Base-by-base conservation (phyloP, 2,797 vertebrate genomes). In the Mionectes olivaceus region DNA sequence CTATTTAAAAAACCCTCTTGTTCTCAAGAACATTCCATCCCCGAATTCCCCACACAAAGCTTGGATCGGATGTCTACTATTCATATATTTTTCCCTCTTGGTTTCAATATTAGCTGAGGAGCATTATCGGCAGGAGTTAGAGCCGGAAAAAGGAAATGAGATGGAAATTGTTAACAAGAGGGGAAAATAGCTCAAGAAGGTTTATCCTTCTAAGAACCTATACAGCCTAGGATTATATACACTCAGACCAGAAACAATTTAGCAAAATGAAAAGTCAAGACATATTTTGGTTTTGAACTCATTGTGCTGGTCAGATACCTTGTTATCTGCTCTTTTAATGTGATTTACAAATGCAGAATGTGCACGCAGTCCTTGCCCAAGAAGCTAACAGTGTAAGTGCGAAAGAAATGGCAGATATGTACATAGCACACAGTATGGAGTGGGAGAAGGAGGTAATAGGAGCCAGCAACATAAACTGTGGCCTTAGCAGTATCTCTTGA, bases 61-160 rank as follows among this genome's bases (percentile, higher is more conserved):
- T 97, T 97, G 96, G 96, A 95, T 97, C 92, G 92, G 94, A 97
- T 96, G 95, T 95, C 90, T 75, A 87, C 96, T 95, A 97, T 97
- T 97, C 94, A 95, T 59, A 57, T 94, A 94, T 95, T 94, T 95
- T 89, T 74, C 94, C 93, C 90, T 87, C 87, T 95, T 92, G 90
- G 89, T 93, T 96, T 97, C 96, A 89, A 7, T 95, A 95, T 97
- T 91, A 94, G 95, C 90, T 71, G 65, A 92, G 91, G 69, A 83
- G 35, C 23, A 93, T 95, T 97, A 94, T 92, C 61, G 82, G 89
- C 90, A 89, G 94, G 84, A 95, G 94, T 92, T 95, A 71, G 92
- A 89, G 75, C 68, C 78, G 87, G 94, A 97, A 95, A 94, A 33
- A 97, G 94, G 95, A 97, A 96, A 94, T 91, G 89, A 96, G 93